Percentiles rank a stretch among this genome's conserved stretches.
These are phyloP conservation scores for Austrofundulus limnaeus DNA, from an alignment of 2,113 vertebrate genomes.

Conservation along the genomic window DNA sequence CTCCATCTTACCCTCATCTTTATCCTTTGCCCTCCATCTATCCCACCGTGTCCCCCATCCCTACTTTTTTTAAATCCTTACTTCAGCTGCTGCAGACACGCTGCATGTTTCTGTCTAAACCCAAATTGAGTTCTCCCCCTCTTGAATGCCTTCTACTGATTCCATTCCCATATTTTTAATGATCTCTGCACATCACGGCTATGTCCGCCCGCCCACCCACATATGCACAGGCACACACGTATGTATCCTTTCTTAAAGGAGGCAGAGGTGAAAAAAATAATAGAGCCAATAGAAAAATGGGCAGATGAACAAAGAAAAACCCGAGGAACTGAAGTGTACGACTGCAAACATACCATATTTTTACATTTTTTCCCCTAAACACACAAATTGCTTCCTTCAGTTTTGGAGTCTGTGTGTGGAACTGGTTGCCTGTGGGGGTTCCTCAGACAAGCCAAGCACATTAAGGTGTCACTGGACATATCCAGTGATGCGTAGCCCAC, in stretches of 20 bases:
- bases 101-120: slow-evolving; percentile 60
- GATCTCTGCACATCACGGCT: slow-evolving; percentile 40
- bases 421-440: slow-evolving; percentile 49
- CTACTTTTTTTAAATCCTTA: slow-evolving; percentile 59
- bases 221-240: slow-evolving; percentile 3
- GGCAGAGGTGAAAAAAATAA: slow-evolving; percentile 7
- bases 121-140: slow-evolving; percentile 68
- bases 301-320: not conserved
- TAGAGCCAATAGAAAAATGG: not conserved
- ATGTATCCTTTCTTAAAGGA: not conserved
- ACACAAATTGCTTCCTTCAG: slow-evolving; percentile 12
- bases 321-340: not conserved
- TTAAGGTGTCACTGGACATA: slow-evolving; percentile 76
- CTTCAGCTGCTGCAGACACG: slow-evolving; percentile 24
- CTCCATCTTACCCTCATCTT: slow-evolving; percentile 55
- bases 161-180: slow-evolving; percentile 69
- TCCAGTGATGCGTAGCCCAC: slow-evolving; percentile 63
- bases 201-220: not conserved
- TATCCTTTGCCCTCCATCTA: slow-evolving; percentile 64
- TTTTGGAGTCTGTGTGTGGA: slow-evolving; percentile 4
- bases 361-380: slow-evolving; percentile 6
- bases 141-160: slow-evolving; percentile 63
- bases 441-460: slow-evolving; percentile 73
- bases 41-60: slow-evolving; percentile 27
- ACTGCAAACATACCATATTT: not conserved